These are phyloP conservation scores for Eubucco bourcierii DNA, from an alignment of 2,113 vertebrate species.

Conservation along the genomic window DNA sequence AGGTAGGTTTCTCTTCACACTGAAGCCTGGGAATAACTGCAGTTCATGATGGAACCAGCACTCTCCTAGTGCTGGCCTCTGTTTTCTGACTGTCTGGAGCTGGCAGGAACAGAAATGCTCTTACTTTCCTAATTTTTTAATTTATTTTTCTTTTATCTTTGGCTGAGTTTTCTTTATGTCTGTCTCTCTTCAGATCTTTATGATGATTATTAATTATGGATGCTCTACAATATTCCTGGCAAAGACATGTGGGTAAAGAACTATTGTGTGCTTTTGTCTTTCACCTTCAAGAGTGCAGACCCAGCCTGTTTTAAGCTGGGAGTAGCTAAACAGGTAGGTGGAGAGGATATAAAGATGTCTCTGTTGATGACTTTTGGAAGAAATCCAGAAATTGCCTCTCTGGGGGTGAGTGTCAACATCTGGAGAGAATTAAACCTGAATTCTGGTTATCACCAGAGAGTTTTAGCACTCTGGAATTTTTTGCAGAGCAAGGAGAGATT, in stretches of 20 bases:
- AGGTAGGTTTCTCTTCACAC: neutral
- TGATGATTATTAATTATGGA: neutral
- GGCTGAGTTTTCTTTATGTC: neutral
- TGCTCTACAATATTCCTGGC: neutral
- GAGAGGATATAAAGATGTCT: neutral
- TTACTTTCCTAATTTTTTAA: too few species aligned
- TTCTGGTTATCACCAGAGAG: neutral
- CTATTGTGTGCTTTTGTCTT: neutral
- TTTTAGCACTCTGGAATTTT: neutral
- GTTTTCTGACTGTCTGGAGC: neutral
- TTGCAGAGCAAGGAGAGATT: neutral
- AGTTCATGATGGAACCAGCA: neutral
- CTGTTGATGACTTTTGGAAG: neutral
- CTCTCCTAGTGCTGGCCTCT: neutral
- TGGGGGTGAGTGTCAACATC: neutral
- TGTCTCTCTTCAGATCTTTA: neutral
- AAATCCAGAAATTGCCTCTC: neutral
- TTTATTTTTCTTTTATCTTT: neutral
- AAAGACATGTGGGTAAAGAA: neutral
- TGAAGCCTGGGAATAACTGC: neutral
- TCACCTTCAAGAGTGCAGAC: neutral
- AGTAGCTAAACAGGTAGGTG: neutral
- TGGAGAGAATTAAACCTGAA: neutral
- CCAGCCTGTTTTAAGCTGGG: neutral
- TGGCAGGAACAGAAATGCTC: neutral